Base-by-base conservation (phyloP, 1,140 invertebrate species). In the Drosophila busckii region DNA sequence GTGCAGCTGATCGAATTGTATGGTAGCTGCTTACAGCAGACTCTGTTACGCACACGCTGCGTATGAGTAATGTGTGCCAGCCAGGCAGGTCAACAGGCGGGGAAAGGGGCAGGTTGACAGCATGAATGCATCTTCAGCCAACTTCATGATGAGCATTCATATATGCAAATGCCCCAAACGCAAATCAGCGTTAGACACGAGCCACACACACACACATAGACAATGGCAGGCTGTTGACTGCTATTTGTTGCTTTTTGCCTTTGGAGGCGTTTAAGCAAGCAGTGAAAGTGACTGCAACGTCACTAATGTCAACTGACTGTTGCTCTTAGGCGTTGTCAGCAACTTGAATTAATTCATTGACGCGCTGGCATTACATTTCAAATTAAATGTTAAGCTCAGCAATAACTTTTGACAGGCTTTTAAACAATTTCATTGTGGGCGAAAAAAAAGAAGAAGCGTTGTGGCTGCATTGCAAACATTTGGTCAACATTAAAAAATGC, bases 121-220 rank as follows among this genome's bases (percentile, higher is more conserved):
- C 44, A 59, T 54, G 35, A 31, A 16, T 28, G 29, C 37, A 54
- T 59, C 62, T 50, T 65, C 62, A 68, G 50, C 45, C 54, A 45
- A 60, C 59, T 40, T 71, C 66, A 83, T 76, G 56, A 83, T 78
- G 58, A 64, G 62, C 49, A 76, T 78, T 84, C 76, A 71, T 64
- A n/a, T n/a, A 84, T 84, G 78, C 58, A 71, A 78, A 75, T 78
- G n/a, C n/a, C 35, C 58, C 40, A 35, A 42, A 44, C 61, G 61
- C 65, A 78, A 84, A 70, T 84, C 70, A 71, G 59, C 62, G 61
- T 66, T 64, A 68, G 70, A 60, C 54, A 29, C 49, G 10, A 22
- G 6, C 9, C 12, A 20, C 12, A 20, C 13, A n/a, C 6, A 42
- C 17, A 13, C 2, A 6, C n/a, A n/a, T n/a, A n/a, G n/a, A n/a